Evolutionary conservation across 2,888 invertebrate genomes (phyloP).

Genomic region (Peribatodes rhomboidaria): DNA sequence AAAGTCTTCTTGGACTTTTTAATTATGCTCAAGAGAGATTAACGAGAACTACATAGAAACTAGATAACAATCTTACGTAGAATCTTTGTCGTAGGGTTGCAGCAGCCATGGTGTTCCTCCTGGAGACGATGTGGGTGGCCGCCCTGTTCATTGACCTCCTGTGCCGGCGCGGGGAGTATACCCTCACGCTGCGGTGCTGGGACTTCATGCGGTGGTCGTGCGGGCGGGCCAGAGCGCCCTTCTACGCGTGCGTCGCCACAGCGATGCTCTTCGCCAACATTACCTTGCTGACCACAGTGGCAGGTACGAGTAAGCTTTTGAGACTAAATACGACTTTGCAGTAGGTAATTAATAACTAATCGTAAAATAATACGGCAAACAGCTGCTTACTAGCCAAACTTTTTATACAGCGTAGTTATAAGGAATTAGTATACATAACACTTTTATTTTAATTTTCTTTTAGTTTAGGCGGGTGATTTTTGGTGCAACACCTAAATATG

Average conservation of each 20-base stretch:
- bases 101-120: slow-evolving; percentile 71
- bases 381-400: no score
- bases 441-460: no score
- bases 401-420: no score
- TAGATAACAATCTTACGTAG: background rate
- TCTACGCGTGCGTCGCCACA: slow-evolving; percentile 80
- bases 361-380: no score
- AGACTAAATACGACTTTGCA: no score
- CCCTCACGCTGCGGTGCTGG: slow-evolving; percentile 77
- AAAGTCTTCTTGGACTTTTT: no score
- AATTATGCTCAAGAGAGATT: no score
- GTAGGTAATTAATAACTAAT: no score
- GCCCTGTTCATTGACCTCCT: slow-evolving; percentile 79
- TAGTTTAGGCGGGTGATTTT: no score
- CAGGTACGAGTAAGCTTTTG: slow-evolving; percentile 62
- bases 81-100: slow-evolving; percentile 63
- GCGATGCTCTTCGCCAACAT: slow-evolving; percentile 79
- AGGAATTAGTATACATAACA: no score
- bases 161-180: slow-evolving; percentile 79
- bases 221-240: slow-evolving; percentile 77
- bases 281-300: slow-evolving; percentile 70
- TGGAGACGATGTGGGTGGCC: slow-evolving; percentile 83
- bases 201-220: slow-evolving; percentile 82
- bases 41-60: no score
- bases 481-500: no score